Conservation (phyloP, 2,888 invertebrate species). For the Gandaritis pyraliata region DNA sequence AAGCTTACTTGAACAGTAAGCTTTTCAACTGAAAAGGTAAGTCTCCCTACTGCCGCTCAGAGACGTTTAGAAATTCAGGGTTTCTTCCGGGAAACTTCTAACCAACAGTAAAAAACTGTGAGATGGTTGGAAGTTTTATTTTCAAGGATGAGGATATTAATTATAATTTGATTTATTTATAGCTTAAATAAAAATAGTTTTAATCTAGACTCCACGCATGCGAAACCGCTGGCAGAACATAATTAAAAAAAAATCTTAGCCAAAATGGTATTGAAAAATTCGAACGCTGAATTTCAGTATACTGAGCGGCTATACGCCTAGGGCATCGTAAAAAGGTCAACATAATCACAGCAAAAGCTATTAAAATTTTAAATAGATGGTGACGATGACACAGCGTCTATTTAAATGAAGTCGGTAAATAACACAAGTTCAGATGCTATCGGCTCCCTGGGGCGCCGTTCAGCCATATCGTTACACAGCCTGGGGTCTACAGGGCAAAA, state of each 20-base stretch:
- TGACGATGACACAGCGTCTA: constrained; percentile 33
- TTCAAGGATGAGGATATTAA: too few relatives aligned
- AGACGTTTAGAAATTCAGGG: too few relatives aligned
- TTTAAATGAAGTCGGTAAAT: constrained; percentile 41
- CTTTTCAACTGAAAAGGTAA: not conserved
- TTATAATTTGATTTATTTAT: too few relatives aligned
- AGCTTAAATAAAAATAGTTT: too few relatives aligned
- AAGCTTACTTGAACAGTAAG: too few relatives aligned
- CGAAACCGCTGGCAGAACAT: too few relatives aligned
- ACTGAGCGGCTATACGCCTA: constrained; percentile 3
- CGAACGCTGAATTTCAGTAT: not conserved
- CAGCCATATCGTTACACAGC: constrained; percentile 34
- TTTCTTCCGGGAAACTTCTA: too few relatives aligned
- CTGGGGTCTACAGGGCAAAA: not conserved
- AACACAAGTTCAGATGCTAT: constrained; percentile 37
- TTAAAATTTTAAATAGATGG: constrained; percentile 30
- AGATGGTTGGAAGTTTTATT: too few relatives aligned
- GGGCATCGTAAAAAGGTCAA: constrained; percentile 20
- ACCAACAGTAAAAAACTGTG: too few relatives aligned
- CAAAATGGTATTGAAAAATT: not conserved
- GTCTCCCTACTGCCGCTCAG: too few relatives aligned
- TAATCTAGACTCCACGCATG: too few relatives aligned
- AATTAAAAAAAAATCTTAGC: too few relatives aligned
- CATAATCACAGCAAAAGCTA: constrained; percentile 21
- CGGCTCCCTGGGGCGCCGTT: constrained; percentile 35